Evolutionary conservation across 2,888 invertebrate genomes (phyloP).

Genomic region (Pandemis heparana): DNA sequence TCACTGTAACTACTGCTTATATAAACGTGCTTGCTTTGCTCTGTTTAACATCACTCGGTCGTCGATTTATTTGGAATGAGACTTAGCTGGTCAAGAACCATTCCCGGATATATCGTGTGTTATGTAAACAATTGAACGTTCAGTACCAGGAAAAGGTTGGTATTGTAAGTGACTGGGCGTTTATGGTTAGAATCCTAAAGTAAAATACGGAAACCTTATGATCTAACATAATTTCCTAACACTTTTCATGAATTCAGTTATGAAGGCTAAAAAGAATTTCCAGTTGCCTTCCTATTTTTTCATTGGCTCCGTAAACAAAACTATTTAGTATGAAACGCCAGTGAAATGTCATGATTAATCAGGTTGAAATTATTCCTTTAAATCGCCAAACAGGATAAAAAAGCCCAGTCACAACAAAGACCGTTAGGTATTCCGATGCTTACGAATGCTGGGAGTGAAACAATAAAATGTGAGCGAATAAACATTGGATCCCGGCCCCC

Average conservation of each 20-base stretch:
- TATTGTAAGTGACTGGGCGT: slow-evolving; percentile 48
- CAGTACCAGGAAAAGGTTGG: slow-evolving; percentile 46
- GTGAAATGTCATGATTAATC: neutral
- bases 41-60: slow-evolving; percentile 56
- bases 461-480: slow-evolving; percentile 52
- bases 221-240: too few relatives aligned
- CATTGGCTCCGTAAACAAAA: neutral
- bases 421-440: slow-evolving; percentile 18
- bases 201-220: neutral
- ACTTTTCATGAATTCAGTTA: neutral
- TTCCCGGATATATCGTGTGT: slow-evolving; percentile 52
- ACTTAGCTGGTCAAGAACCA: slow-evolving; percentile 55
- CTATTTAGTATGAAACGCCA: neutral
- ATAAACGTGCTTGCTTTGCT: slow-evolving; percentile 44
- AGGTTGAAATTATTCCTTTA: neutral
- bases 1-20: slow-evolving; percentile 44
- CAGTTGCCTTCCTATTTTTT: neutral
- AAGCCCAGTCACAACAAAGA: slow-evolving; percentile 24
- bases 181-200: slow-evolving; percentile 45
- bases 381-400: neutral
- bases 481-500: slow-evolving; percentile 57
- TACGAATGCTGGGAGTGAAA: slow-evolving; percentile 33
- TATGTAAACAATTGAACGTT: slow-evolving; percentile 59
- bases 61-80: slow-evolving; percentile 51
- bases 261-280: neutral